These are phyloP conservation scores for Toxotes jaculatrix DNA, from an alignment of 2,113 vertebrate species.

Conservation along the genomic window DNA sequence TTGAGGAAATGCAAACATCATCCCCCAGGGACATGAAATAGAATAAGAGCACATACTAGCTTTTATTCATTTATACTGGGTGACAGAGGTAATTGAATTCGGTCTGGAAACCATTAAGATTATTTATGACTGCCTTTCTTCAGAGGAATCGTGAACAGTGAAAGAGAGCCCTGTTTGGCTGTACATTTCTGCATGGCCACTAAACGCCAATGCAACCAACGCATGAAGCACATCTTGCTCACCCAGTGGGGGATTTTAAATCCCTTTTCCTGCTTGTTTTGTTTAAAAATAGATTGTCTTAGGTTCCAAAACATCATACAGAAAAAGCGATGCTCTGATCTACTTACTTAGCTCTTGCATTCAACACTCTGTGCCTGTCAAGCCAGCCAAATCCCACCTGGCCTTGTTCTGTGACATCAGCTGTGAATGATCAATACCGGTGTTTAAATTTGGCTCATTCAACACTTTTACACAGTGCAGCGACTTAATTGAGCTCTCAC, in stretches of 20 bases:
- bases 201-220: conserved; percentile 30
- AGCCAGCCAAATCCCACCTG: conserved; percentile 47
- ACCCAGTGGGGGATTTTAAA: conserved; percentile 49
- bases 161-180: conserved; percentile 37
- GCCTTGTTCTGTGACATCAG: conserved; percentile 29
- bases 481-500: neutral
- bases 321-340: conserved; percentile 18
- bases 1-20: conserved; percentile 61
- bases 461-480: neutral
- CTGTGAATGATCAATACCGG: conserved; percentile 15
- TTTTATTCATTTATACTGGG: conserved; percentile 76
- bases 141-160: conserved; percentile 44
- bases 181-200: conserved; percentile 43
- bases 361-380: conserved; percentile 24
- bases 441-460: conserved; percentile 41
- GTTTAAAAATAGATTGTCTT: conserved; percentile 62
- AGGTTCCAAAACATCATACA: conserved; percentile 21
- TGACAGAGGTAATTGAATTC: conserved; percentile 75
- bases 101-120: conserved; percentile 72
- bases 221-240: conserved; percentile 40
- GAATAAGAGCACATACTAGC: conserved; percentile 66
- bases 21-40: conserved; percentile 70
- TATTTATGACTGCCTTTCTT: conserved; percentile 74
- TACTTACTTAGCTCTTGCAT: conserved; percentile 28
- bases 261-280: conserved; percentile 45